These are phyloP conservation scores for Arion vulgaris DNA, from an alignment of 1,140 invertebrate genomes.

Conservation along the genomic window DNA sequence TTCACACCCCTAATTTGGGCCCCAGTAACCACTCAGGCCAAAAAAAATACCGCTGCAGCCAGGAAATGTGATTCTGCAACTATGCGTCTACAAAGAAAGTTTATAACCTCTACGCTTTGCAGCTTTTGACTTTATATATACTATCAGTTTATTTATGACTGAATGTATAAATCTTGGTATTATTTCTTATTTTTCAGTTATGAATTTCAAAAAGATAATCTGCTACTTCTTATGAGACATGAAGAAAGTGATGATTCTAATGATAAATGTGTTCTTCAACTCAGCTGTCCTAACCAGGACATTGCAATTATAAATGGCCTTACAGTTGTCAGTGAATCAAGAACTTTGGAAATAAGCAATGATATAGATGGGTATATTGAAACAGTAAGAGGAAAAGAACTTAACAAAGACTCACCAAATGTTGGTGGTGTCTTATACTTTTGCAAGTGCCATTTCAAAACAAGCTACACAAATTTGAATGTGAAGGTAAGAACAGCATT, in stretches of 20 bases:
- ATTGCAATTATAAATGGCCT: conserved; percentile 14
- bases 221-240: background rate
- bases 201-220: background rate
- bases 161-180: too few species aligned
- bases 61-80: too few species aligned
- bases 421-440: background rate
- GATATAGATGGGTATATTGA: conserved; percentile 11
- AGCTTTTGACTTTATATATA: too few species aligned
- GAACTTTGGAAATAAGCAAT: conserved; percentile 28
- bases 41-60: too few species aligned
- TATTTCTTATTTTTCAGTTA: background rate
- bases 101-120: too few species aligned
- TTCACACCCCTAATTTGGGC: too few species aligned
- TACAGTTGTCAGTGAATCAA: conserved; percentile 28
- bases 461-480: conserved; percentile 4
- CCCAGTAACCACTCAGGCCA: too few species aligned
- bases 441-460: conserved; percentile 1
- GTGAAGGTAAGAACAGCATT: conserved; percentile 18
- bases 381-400: conserved; percentile 11
- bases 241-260: background rate
- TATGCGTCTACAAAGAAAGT: too few species aligned
- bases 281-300: background rate
- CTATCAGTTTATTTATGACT: too few species aligned
- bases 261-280: background rate
- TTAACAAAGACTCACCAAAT: background rate